Evolutionary conservation across 2,888 invertebrate species (phyloP), one percentile per base, ranked within the genome.

Genomic region (Phyllotreta striolata): DNA sequence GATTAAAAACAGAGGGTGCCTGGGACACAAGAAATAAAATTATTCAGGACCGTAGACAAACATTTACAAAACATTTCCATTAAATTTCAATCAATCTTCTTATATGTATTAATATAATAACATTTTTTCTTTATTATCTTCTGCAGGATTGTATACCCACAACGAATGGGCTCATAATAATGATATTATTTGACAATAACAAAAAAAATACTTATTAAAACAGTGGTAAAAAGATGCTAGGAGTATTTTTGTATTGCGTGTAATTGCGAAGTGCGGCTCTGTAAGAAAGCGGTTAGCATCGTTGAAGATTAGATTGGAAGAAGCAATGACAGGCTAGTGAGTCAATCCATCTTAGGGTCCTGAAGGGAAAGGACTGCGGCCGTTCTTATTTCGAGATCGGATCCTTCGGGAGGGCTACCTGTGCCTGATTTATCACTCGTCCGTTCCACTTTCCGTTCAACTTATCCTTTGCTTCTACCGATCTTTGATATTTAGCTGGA

Each of bases 401-500:
- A 78, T 80, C 80, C 80, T 75, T 60, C 76, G 79, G 80, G 79
- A 79, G 74, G 76, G 72, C 78, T 79, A 80, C 80, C 79, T 80
- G 78, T 78, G 79, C 80, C 80, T 80, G 81, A 81, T 81, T 81
- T 81, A 81, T 81, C 77, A 78, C 80, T 79, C 77, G 79, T 80
- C 80, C 76, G 76, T 72, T 80, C 79, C 80, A 80, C 80, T 79
- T 79, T 79, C 78, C 70, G 75, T 76, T 76, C 74, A 78, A 78
- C 78, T 79, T 79, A 79, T 80, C 80, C 76, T 75, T 76, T 75
- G 73, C 78, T 75, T 73, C 68, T 76, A 78, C 79, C 79, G 79
- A 78, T 78, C 77, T 78, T 77, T 78, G 79, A 80, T 80, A 80
- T 80, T 80, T 80, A 80, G 79, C 78, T 73, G 76, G 79, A 80